Evolutionary conservation across 2,888 invertebrate species (phyloP).

Genomic region (Quadroppia sp.): DNA sequence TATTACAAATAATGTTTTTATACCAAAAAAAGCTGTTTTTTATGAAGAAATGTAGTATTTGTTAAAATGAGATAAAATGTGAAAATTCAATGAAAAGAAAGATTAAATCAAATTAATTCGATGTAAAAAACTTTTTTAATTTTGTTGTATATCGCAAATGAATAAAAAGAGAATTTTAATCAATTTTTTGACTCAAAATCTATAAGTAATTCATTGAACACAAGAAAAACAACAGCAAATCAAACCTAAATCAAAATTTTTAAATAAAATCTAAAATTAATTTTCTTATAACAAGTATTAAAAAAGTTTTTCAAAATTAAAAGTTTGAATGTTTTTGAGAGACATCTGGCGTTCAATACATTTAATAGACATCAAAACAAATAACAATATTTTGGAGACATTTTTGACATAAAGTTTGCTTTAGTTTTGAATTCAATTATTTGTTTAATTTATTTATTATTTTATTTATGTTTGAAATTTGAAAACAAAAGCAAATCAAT

Average conservation of each 20-base stretch:
- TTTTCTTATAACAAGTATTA: too few species aligned
- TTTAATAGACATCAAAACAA: neutral
- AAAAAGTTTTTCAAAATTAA: neutral
- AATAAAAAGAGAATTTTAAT: too few species aligned
- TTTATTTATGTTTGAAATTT: neutral
- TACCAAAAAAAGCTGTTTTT: neutral
- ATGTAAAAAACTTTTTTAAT: neutral
- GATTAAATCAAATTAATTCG: conserved; percentile 17
- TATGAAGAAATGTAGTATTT: too few species aligned
- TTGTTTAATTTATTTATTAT: too few species aligned
- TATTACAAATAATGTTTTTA: neutral
- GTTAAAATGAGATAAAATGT: too few species aligned
- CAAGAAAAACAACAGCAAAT: neutral
- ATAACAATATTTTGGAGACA: conserved; percentile 3
- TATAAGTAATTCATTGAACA: neutral
- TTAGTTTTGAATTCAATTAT: conserved; percentile 7
- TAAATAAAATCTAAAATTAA: neutral
- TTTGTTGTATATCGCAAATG: neutral
- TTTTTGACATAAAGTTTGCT: neutral
- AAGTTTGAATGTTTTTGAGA: neutral
- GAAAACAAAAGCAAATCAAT: neutral
- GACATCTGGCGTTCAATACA: neutral
- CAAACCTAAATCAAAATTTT: neutral
- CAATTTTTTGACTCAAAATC: neutral
- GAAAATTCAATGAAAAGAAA: neutral